Conservation (phyloP, 2,888 invertebrate genomes). For the Cephus pulcher region DNA sequence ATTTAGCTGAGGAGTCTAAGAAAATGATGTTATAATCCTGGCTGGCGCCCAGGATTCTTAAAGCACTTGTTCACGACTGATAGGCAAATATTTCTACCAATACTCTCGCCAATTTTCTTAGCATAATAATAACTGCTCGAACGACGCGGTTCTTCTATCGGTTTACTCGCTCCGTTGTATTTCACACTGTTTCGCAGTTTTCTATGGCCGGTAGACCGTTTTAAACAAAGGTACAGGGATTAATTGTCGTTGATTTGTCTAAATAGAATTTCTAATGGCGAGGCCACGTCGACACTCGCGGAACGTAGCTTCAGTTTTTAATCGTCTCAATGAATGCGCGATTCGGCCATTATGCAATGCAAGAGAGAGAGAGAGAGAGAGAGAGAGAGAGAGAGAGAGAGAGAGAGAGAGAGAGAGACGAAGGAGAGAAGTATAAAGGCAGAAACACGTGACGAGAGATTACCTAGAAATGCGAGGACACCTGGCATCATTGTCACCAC, state of each 20-base stretch:
- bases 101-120: background rate
- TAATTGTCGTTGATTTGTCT: background rate
- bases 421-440: background rate
- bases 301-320: background rate
- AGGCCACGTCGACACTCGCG: background rate
- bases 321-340: slow-evolving; percentile 1
- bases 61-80: background rate
- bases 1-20: background rate
- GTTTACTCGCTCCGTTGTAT: slow-evolving; percentile 9
- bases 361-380: background rate
- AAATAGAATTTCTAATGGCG: background rate
- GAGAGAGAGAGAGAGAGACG: background rate
- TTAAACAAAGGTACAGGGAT: background rate
- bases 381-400: background rate
- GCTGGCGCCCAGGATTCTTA: slow-evolving; percentile 26
- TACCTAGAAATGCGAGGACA: background rate
- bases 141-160: background rate
- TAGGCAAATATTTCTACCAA: background rate
- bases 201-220: background rate
- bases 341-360: background rate
- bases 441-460: background rate
- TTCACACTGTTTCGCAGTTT: slow-evolving; percentile 10
- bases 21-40: slow-evolving; percentile 27
- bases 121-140: slow-evolving; percentile 1
- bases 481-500: background rate